Base-by-base conservation (phyloP, 2,113 vertebrate species). In the Benitochromis conjunctus region DNA sequence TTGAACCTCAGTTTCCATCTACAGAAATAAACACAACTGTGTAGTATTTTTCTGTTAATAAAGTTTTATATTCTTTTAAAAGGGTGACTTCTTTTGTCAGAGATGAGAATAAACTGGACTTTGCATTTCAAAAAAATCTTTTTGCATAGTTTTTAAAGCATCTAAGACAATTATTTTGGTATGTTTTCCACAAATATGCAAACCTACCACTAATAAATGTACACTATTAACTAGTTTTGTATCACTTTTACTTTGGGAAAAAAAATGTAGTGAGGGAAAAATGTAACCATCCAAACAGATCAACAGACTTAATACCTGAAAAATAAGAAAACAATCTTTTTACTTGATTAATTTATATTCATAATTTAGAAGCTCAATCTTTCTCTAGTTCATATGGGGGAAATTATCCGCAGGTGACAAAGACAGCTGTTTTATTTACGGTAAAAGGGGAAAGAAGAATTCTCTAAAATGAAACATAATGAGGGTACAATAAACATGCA, bases 391-490 rank as follows among this genome's bases (percentile, higher is more conserved):
- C 12, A 79, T 12, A 18, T 3, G 0, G 9, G 10, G 55, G 38
- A 54, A 34, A 56, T 78, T 60, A 77, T 83, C 77, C 80, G 79
- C 88, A 94, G 85, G 51, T 69, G 81, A 92, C 93, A 80, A 93
- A 92, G 91, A 94, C 91, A 92, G 88, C 80, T 8, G 24, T 64
- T 91, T 60, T 43, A 88, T 82, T 89, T 56, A 86, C 48, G 79
- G 21, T 26, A 31, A 48, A n/a, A 26, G 36, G 71, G 24, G 21
- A 21, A 66, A 80, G 56, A 54, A 87, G 31, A 55, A 53, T 80
- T 54, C 10, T 69, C n/a, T 55, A 7, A 71, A 81, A 88, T 71
- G 19, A 89, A 66, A 87, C 76, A 62, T 7, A 86, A 90, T 84
- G 87, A 87, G 18, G 38, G 38, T 48, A 83, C 56, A 81, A 81